phyloP scores from a whole-genome alignment of 1,140 invertebrate genomes.

The Frieseomelitta varia region DNA sequence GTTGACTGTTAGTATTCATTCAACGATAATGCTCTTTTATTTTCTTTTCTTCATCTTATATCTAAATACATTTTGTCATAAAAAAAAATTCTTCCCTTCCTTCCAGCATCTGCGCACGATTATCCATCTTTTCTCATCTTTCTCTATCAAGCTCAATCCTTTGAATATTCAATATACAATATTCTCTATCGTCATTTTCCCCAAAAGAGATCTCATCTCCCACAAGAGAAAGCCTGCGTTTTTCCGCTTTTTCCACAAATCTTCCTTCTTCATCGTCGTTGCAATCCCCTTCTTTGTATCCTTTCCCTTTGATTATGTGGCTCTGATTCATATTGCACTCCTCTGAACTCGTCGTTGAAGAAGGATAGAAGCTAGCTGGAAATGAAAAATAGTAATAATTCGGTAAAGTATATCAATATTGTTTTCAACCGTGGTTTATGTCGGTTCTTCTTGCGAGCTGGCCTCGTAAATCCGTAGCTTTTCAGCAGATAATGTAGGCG shows the following conservation, averaged over 20 bases:
- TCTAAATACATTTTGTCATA: too few relatives aligned
- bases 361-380: not conserved
- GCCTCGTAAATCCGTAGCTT: constrained; percentile 31
- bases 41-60: too few relatives aligned
- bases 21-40: too few relatives aligned
- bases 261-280: not conserved
- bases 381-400: not conserved
- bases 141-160: not conserved
- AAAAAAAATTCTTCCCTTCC: too few relatives aligned
- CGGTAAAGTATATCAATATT: not conserved
- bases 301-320: not conserved
- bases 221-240: not conserved
- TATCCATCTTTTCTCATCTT: not conserved
- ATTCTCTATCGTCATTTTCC: not conserved
- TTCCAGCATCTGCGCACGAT: not conserved
- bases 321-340: too few relatives aligned
- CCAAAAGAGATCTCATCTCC: not conserved
- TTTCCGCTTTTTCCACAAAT: not conserved
- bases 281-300: not conserved
- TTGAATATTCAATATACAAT: not conserved
- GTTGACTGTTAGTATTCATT: too few relatives aligned
- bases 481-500: constrained; percentile 49
- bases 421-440: not conserved
- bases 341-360: not conserved
- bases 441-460: not conserved